Percentiles rank a stretch among this genome's conserved stretches.
Evolutionary conservation across 2,113 vertebrate species (phyloP).

Genomic region (Pomatostomus ruficeps): DNA sequence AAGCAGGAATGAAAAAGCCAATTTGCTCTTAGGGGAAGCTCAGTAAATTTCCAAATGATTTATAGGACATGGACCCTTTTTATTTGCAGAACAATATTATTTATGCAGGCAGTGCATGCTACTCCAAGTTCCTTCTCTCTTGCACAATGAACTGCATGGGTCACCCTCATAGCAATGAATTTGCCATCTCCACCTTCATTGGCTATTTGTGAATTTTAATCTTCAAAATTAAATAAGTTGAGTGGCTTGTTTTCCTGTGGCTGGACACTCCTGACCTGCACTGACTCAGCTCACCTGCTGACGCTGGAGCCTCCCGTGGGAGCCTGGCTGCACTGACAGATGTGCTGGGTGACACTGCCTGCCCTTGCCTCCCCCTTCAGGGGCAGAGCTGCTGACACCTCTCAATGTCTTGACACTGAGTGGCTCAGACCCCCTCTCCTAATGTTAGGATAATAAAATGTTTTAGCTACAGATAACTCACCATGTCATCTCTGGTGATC

Average conservation of each 20-base stretch:
- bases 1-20: neutral
- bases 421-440: neutral
- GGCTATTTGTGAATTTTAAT: neutral
- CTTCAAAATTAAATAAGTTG: neutral
- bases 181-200: neutral
- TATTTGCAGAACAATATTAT: neutral
- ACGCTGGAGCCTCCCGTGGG: rapidly evolving
- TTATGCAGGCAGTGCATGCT: neutral
- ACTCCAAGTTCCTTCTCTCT: neutral
- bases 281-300: neutral
- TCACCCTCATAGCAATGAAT: neutral
- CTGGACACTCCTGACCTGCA: neutral
- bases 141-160: neutral
- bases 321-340: neutral
- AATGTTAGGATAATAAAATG: neutral
- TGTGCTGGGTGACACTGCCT: neutral
- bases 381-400: neutral
- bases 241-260: neutral
- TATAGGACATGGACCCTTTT: neutral
- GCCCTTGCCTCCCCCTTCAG: neutral
- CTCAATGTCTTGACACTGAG: neutral
- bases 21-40: neutral
- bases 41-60: neutral
- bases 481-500: neutral
- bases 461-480: neutral